Evolutionary conservation across 2,888 invertebrate genomes (phyloP).

Genomic region (Eledone cirrhosa): DNA sequence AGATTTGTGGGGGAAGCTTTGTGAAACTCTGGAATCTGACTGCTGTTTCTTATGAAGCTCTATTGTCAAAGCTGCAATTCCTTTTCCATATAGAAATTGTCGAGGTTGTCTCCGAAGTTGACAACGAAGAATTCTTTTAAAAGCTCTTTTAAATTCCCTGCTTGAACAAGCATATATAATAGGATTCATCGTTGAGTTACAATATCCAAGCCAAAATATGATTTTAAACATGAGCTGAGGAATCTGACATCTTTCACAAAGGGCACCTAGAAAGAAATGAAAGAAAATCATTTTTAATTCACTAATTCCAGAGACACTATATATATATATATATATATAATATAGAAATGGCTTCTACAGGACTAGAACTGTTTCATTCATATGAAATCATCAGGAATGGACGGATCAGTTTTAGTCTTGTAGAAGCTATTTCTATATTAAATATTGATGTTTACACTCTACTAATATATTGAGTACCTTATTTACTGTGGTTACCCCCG

Average conservation of each 20-base stretch:
- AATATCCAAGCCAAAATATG: slow-evolving; percentile 78
- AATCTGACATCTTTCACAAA: slow-evolving; percentile 68
- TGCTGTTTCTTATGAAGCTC: slow-evolving; percentile 30
- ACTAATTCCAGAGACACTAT: no score
- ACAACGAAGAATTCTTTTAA: slow-evolving; percentile 68
- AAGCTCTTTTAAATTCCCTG: slow-evolving; percentile 70
- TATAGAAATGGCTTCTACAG: no score
- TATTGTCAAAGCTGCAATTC: neutral
- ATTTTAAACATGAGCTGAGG: slow-evolving; percentile 71
- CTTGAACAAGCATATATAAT: slow-evolving; percentile 74
- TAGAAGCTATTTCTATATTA: no score
- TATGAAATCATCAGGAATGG: no score
- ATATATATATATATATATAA: no score
- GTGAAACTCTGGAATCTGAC: slow-evolving; percentile 18
- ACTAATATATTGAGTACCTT: no score
- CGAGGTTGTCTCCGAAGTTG: slow-evolving; percentile 42
- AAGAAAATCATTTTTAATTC: neutral
- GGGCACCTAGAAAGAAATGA: slow-evolving; percentile 66
- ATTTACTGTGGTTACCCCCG: no score
- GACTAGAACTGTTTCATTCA: no score
- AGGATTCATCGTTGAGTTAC: slow-evolving; percentile 76
- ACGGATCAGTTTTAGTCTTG: no score
- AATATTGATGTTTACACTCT: no score
- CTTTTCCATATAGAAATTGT: slow-evolving; percentile 34
- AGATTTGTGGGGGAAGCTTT: slow-evolving; percentile 20